Evolutionary conservation across 2,797 vertebrate genomes (phyloP), one percentile per base, ranked within the genome.

Genomic region (Diplodus puntazzo): DNA sequence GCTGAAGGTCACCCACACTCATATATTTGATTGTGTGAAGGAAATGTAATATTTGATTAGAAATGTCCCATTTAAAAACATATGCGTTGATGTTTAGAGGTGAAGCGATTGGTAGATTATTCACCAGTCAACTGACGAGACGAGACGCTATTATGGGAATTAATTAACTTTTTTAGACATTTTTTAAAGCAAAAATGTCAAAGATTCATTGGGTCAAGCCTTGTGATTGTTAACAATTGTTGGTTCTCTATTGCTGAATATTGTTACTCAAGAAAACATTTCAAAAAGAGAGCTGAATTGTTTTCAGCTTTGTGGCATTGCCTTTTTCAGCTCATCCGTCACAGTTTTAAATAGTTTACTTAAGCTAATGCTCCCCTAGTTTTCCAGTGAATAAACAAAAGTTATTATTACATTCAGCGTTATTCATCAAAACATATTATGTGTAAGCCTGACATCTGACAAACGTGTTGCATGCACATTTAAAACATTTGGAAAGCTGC

Each of bases 1-100:
- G 12, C 2, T 82, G 76, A 88, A 91, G 88, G 87, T 85, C 78
- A 88, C 6, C 10, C 5, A 11, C 25, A 55, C 1, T 70, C 11
- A 11, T 13, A 21, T 21, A 68, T 80, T 53, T 75, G 23, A 68
- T 52, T 63, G 20, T 64, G 34, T 69, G 25, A 61, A 53, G 54
- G 25, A 80, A 77, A 69, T 57, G 14, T 16, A 71, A 77, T 14
- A 54, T 55, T 12, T 8, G 4, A 48, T 61, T 61, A 68, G 7
- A 49, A 3, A 25, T 21, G 8, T 21, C 21, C 18, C n/a, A 6
- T 49, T 57, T 4, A 45, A 60, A 78, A 55, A 61, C 13, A 45
- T 13, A 48, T 9, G 27, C 11, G 25, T 23, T 11, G 21, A 6
- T 42, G 9, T 18, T 63, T 43, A 43, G 2, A 17, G 8, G 16